These are phyloP conservation scores for Folsomia candida DNA, from an alignment of 2,888 invertebrate species.

Conservation along the genomic window DNA sequence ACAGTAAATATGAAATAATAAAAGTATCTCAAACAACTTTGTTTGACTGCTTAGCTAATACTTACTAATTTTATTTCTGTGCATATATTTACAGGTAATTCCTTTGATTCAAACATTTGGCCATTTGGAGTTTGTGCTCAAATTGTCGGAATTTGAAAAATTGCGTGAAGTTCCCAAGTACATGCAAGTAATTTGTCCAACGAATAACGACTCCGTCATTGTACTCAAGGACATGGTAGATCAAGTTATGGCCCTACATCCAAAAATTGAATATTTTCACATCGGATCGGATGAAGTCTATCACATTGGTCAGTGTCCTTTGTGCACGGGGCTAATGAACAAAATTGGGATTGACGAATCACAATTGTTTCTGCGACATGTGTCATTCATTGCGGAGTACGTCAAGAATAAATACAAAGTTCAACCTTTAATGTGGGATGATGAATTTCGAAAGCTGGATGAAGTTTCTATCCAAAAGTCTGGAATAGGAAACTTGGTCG, in stretches of 20 bases:
- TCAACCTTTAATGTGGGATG: constrained; percentile 64
- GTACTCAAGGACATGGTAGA: constrained; percentile 68
- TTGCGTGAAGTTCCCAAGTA: constrained; percentile 65
- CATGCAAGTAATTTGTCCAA: constrained; percentile 69
- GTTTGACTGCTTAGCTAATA: no score
- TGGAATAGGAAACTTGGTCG: constrained; percentile 58
- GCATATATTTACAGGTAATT: constrained; percentile 57
- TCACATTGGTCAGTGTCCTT: constrained; percentile 64
- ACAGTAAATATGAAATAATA: no score
- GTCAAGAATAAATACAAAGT: constrained; percentile 54
- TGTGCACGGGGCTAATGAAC: constrained; percentile 58
- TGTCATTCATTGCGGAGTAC: constrained; percentile 58
- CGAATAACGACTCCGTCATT: constrained; percentile 59
- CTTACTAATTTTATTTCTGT: not conserved
- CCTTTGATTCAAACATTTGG: constrained; percentile 84
- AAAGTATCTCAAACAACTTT: no score
- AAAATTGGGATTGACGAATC: constrained; percentile 48
- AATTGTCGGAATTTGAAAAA: constrained; percentile 65
- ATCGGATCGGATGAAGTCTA: constrained; percentile 82
- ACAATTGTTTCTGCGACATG: constrained; percentile 64
- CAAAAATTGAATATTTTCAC: constrained; percentile 62
- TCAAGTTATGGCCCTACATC: constrained; percentile 66
- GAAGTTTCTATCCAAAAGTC: constrained; percentile 57
- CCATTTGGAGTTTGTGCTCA: constrained; percentile 76
- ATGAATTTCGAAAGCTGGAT: constrained; percentile 67